Evolutionary conservation across 2,797 vertebrate species (phyloP).

Genomic region (Loris lydekkerianus): DNA sequence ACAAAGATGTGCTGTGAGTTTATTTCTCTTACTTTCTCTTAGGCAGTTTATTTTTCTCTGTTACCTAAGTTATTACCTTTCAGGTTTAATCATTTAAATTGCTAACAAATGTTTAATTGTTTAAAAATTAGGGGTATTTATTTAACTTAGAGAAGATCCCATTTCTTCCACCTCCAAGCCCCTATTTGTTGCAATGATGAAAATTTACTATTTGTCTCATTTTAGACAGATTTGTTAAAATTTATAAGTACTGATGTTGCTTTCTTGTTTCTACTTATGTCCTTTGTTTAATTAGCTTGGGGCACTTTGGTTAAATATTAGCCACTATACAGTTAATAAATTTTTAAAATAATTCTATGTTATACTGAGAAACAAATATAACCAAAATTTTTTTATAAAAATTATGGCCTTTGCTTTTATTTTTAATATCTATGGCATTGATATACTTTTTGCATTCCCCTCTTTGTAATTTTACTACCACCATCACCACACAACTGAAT

Average conservation of each 20-base stretch:
- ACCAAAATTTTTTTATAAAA: not conserved
- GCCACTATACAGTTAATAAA: not conserved
- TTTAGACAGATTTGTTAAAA: not conserved
- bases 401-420: not conserved
- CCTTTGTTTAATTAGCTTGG: not conserved
- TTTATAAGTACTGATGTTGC: not conserved
- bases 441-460: not conserved
- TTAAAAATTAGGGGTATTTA: not conserved
- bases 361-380: not conserved
- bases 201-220: not conserved
- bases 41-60: too few species aligned
- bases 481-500: not conserved
- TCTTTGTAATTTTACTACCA: not conserved
- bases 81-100: not conserved
- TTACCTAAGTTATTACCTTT: too few species aligned
- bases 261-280: not conserved
- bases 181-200: not conserved
- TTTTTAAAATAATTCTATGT: constrained; percentile 22
- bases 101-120: constrained; percentile 1
- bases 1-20: too few species aligned
- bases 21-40: too few species aligned
- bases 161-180: not conserved
- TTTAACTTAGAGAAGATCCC: not conserved
- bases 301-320: not conserved
- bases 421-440: constrained; percentile 16